A percentile compares a stretch with the other conserved stretches of the same genome.
Conservation (phyloP, 37 sponge, comb jelly and placozoan genomes). For the Chondrilla cf. caribensis region DNA sequence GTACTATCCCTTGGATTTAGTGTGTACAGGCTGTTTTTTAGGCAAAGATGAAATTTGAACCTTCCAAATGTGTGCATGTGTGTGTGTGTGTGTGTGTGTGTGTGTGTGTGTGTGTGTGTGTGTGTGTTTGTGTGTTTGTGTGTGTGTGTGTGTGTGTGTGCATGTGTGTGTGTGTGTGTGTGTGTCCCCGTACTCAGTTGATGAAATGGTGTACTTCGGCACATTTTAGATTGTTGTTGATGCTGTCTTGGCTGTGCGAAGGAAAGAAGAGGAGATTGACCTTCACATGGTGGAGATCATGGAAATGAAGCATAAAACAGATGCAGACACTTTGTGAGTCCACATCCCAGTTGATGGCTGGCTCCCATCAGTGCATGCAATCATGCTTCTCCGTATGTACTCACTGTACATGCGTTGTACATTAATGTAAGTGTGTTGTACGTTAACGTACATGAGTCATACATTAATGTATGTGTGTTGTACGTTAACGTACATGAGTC, state of each 20-base stretch:
- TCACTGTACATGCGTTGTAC: background rate
- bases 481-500: too few relatives aligned
- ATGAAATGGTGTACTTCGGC: too few relatives aligned
- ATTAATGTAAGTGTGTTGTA: background rate
- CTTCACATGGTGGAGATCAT: slow-evolving; percentile 99
- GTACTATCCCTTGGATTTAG: too few relatives aligned
- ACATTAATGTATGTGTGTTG: background rate
- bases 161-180: slow-evolving; percentile 23
- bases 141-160: too few relatives aligned
- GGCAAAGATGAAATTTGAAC: too few relatives aligned
- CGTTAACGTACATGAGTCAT: background rate
- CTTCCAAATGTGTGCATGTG: too few relatives aligned
- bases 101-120: background rate
- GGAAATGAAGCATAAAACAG: slow-evolving; percentile 96
- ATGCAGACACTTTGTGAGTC: slow-evolving; percentile 85
- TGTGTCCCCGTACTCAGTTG: too few relatives aligned
- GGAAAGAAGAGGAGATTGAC: slow-evolving; percentile 81
- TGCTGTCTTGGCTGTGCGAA: slow-evolving; percentile 87
- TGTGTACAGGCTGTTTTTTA: too few relatives aligned
- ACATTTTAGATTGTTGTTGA: slow-evolving; percentile 82
- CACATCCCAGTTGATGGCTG: background rate
- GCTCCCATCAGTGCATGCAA: background rate
- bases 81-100: too few relatives aligned
- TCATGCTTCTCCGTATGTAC: background rate
- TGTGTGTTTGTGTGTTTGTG: background rate